Base-by-base conservation (phyloP, 2,888 invertebrate species). In the Volucella inanis region DNA sequence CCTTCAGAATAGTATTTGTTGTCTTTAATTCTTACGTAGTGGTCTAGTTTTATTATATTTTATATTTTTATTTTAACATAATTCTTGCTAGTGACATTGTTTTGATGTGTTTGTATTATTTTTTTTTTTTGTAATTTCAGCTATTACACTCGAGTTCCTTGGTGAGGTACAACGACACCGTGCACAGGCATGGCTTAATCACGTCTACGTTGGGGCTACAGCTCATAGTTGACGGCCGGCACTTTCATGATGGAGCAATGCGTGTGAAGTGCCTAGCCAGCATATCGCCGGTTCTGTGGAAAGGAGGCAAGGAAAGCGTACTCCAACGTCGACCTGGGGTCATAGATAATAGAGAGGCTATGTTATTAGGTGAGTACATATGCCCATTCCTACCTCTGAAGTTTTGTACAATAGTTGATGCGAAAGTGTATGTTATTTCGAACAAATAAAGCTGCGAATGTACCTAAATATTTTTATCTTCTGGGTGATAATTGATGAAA, bases 191-290 rank as follows among this genome's bases (percentile, higher is more conserved):
- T 89, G 94, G 94, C 52, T 91, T 94, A 88, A 92, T 94, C 88
- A 94, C 94, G 76, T 93, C 94, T 54, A 93, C 93, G 14, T 90
- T 94, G 76, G 94, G 94, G 52, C 92, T 94, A 50, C 92, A 93
- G 83, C 92, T 94, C 89, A 92, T 92, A 64, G 92, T 94, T 72
- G 92, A 93, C 89, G 92, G 92, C 62, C 92, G 93, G 14, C 94
- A 94, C 89, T 94, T 94, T 89, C 92, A 93, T 70, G 93, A 93
- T 6, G 94, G 94, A 68, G 93, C 93, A 62, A 94, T 94, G 94
- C 93, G 93, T 87, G 94, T 94, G 64, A 94, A 94, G 88, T 94
- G 94, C 89, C 92, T 94, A 72, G 94, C 94, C 39, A 93, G 93
- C 82, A 93, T 94, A 88, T 93, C 94, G 14, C 94, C 94, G 12